Evolutionary conservation across 2,888 invertebrate genomes (phyloP).

Genomic region (Lepidocyrtinus sp.): DNA sequence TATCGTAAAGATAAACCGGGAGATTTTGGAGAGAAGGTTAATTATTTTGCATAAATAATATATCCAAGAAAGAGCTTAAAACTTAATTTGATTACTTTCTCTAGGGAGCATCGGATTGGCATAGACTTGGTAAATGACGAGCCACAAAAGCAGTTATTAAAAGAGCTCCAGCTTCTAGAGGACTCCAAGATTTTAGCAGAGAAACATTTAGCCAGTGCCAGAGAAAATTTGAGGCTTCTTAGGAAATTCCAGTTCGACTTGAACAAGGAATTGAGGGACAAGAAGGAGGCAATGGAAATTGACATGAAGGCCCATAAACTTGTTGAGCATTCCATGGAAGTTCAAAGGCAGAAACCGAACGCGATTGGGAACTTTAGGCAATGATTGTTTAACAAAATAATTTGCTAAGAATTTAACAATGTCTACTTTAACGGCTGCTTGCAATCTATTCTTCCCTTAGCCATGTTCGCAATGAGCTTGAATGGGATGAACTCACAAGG

Average conservation of each 20-base stretch:
- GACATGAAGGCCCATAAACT: slow-evolving; percentile 21
- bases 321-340: slow-evolving; percentile 33
- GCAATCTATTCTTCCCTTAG: not conserved
- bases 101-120: slow-evolving; percentile 41
- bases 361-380: slow-evolving; percentile 30
- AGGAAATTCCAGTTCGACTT: slow-evolving; percentile 41
- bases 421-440: not conserved
- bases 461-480: slow-evolving; percentile 43
- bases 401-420: not conserved
- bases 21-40: slow-evolving; percentile 31
- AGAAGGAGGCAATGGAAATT: slow-evolving; percentile 42
- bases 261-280: slow-evolving; percentile 36
- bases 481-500: slow-evolving; percentile 46
- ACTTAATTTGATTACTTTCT: not conserved
- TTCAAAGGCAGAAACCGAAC: slow-evolving; percentile 22
- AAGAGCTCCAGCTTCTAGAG: slow-evolving; percentile 38
- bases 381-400: not conserved
- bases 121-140: slow-evolving; percentile 54
- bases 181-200: not conserved
- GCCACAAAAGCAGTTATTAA: slow-evolving; percentile 39
- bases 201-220: slow-evolving; percentile 4
- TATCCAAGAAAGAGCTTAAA: not conserved
- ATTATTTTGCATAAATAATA: not conserved
- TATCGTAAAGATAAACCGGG: slow-evolving; percentile 18
- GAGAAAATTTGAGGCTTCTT: slow-evolving; percentile 37